These are phyloP conservation scores for Hemiprocne comata DNA, from an alignment of 2,113 vertebrate species.

Conservation along the genomic window DNA sequence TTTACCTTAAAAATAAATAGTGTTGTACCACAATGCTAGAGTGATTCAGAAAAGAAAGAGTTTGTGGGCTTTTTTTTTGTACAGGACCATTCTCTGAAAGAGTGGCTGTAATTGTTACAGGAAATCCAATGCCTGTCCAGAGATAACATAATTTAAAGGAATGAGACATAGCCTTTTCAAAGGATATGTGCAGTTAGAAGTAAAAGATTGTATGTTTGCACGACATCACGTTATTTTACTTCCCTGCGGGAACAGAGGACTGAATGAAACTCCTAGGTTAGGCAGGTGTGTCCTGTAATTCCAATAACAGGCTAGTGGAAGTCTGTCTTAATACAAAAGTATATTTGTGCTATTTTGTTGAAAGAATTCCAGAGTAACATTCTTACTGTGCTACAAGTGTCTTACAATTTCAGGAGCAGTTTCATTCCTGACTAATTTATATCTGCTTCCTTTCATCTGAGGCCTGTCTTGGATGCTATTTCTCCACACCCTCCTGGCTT, in stretches of 20 bases:
- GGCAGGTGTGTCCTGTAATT: neutral
- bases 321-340: accelerated
- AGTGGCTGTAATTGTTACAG: too few species aligned
- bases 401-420: neutral
- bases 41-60: accelerated
- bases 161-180: neutral
- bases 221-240: accelerated
- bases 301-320: neutral
- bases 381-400: neutral
- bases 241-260: neutral
- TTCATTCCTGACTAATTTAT: neutral
- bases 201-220: neutral
- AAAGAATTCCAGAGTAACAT: neutral
- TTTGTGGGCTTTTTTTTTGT: too few species aligned
- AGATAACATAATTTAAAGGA: neutral
- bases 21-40: neutral
- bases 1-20: neutral
- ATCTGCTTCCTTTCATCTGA: neutral
- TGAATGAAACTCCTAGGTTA: neutral
- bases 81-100: neutral
- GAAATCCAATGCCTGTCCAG: neutral
- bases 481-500: neutral
- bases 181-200: neutral
- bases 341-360: accelerated
- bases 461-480: accelerated